Conservation (phyloP, 53 echinoderm and acorn worm genomes). For the Temnopleurus reevesii region DNA sequence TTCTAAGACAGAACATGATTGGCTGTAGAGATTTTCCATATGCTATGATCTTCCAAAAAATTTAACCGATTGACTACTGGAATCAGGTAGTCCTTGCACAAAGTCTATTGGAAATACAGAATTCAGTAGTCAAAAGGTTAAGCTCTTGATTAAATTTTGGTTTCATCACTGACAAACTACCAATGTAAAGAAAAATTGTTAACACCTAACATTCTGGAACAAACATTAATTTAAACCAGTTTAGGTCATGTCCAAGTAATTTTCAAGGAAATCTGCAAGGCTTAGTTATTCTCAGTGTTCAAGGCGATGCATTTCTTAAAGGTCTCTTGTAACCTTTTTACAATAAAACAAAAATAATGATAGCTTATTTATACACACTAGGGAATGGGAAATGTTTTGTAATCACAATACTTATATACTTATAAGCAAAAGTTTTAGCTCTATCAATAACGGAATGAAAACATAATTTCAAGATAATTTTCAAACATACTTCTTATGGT, state of each 20-base stretch:
- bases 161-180: too few species aligned
- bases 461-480: not conserved
- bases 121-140: too few species aligned
- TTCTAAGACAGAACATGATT: too few species aligned
- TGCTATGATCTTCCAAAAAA: too few species aligned
- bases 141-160: too few species aligned
- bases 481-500: not conserved
- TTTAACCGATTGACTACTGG: too few species aligned
- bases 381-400: not conserved
- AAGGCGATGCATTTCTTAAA: not conserved
- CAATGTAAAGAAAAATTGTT: too few species aligned
- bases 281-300: not conserved
- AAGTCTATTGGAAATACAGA: too few species aligned
- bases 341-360: not conserved
- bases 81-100: too few species aligned
- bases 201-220: too few species aligned
- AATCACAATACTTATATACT: not conserved
- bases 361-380: not conserved
- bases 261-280: constrained; percentile 12
- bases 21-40: too few species aligned
- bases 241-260: not conserved
- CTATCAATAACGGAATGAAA: not conserved
- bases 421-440: not conserved
- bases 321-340: not conserved
- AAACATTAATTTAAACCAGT: not conserved